Evolutionary conservation across 2,113 vertebrate genomes (phyloP).

Genomic region (Macroglossus sobrinus): DNA sequence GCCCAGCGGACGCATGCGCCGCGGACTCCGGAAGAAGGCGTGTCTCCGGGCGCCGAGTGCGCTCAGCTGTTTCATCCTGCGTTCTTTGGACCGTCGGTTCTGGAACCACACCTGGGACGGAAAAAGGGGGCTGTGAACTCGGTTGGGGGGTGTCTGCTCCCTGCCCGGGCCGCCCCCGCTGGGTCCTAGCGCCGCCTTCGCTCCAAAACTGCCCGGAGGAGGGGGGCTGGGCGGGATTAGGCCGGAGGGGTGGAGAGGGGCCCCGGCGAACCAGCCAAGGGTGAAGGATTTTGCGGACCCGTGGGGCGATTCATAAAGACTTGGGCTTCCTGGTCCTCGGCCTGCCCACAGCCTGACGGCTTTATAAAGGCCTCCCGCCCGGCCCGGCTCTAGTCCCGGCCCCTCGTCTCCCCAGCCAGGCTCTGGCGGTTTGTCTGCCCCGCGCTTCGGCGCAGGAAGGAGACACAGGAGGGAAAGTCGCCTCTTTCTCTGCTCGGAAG

Average conservation of each 20-base stretch:
- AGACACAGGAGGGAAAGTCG: background rate
- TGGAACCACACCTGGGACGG: conserved; percentile 88
- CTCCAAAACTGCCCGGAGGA: background rate
- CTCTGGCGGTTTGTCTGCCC: background rate
- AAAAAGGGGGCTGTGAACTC: background rate
- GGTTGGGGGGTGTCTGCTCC: background rate
- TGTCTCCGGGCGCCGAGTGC: conserved; percentile 93
- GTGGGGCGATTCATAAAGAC: conserved; percentile 57
- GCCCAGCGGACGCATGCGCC: conserved; percentile 95
- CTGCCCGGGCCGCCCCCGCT: background rate
- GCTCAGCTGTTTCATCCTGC: conserved; percentile 96
- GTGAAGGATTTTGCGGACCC: conserved; percentile 64
- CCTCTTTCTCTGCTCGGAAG: background rate
- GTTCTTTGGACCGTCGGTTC: conserved; percentile 93
- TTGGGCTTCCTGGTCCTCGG: conserved; percentile 19
- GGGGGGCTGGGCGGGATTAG: conserved; percentile 58
- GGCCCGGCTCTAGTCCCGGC: background rate
- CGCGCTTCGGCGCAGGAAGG: background rate
- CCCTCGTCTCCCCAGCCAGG: background rate
- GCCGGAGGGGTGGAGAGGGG: conserved; percentile 52
- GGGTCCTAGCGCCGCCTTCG: conserved; percentile 49
- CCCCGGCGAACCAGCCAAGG: conserved; percentile 61
- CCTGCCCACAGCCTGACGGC: background rate
- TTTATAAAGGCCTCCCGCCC: conserved; percentile 21
- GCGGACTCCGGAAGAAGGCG: conserved; percentile 94